A percentile compares a stretch with the other conserved stretches of the same genome.
Conservation (phyloP, 2,888 invertebrate species). For the Andrena chrysosceles region DNA sequence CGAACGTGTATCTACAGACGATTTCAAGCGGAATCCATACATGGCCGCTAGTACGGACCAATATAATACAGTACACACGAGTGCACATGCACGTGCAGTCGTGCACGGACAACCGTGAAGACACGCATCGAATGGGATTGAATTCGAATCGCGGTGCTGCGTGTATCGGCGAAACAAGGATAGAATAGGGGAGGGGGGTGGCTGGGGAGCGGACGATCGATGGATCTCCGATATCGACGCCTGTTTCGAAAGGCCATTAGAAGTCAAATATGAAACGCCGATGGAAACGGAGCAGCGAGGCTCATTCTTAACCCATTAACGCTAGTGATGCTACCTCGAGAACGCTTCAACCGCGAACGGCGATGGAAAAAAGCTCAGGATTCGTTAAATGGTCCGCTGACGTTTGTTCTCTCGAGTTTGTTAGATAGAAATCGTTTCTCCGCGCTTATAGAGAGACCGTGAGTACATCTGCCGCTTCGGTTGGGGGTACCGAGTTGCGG, state of each 20-base stretch:
- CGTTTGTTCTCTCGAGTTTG: constrained; percentile 14
- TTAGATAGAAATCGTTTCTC: background rate
- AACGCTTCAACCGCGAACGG: constrained; percentile 35
- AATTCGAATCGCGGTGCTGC: constrained; percentile 42
- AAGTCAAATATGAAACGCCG: constrained; percentile 49
- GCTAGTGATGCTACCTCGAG: constrained; percentile 14
- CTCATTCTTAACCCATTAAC: constrained; percentile 54
- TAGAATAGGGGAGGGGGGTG: too few relatives aligned
- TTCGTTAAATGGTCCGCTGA: constrained; percentile 15
- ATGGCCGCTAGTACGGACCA: constrained; percentile 18
- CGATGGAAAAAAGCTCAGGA: constrained; percentile 6
- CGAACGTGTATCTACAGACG: constrained; percentile 37
- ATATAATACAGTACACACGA: constrained; percentile 47
- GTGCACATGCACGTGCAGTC: constrained; percentile 35
- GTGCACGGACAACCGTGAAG: constrained; percentile 47
- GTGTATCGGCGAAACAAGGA: constrained; percentile 4
- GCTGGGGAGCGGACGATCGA: constrained; percentile 20
- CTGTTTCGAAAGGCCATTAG: constrained; percentile 43
- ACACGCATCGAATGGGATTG: constrained; percentile 53
- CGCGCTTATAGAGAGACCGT: background rate
- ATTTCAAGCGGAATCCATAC: constrained; percentile 48
- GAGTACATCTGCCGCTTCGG: background rate
- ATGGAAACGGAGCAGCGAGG: constrained; percentile 29
- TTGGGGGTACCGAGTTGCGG: background rate
- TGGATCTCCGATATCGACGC: constrained; percentile 29